Percentiles rank a stretch among this genome's conserved stretches.
These are phyloP conservation scores for Rhegmatorhina hoffmannsi DNA, from an alignment of 2,113 vertebrate species.

Conservation along the genomic window DNA sequence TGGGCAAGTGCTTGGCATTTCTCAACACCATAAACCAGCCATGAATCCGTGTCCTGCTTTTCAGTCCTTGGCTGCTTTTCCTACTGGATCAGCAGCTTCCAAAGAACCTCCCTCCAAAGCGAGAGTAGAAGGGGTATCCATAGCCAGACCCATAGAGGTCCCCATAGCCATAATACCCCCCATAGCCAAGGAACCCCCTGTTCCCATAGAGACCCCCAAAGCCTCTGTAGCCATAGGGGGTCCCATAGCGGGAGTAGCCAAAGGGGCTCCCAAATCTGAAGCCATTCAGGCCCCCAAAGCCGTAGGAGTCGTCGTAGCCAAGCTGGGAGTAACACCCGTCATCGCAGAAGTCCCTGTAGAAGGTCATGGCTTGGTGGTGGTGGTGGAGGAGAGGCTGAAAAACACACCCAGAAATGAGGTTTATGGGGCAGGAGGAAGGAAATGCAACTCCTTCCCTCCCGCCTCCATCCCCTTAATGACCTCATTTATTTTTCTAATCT, in stretches of 20 bases:
- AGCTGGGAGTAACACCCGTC: fast-evolving
- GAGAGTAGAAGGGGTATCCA: not conserved
- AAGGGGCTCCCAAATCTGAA: not conserved
- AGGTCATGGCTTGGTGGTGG: not conserved
- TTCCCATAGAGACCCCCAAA: not conserved
- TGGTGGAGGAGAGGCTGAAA: not conserved
- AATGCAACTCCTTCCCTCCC: not conserved
- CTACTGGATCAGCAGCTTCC: not conserved
- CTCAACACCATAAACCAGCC: not conserved
- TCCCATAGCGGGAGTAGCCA: not conserved
- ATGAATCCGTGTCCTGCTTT: fast-evolving
- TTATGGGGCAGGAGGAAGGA: not conserved
- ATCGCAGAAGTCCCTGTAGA: not conserved
- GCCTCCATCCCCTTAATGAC: not conserved
- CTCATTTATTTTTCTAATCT: not conserved
- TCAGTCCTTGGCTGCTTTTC: not conserved
- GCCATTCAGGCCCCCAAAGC: not conserved
- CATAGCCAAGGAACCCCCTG: not conserved
- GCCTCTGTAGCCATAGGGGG: not conserved
- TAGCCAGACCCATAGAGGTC: not conserved
- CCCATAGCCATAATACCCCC: not conserved
- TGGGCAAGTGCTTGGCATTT: fast-evolving
- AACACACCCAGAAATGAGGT: not conserved
- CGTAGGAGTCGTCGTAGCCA: not conserved
- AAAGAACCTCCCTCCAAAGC: not conserved